A percentile compares a stretch with the other conserved stretches of the same genome.
Evolutionary conservation across 2,113 vertebrate species (phyloP).

Genomic region (Macaca mulatta): DNA sequence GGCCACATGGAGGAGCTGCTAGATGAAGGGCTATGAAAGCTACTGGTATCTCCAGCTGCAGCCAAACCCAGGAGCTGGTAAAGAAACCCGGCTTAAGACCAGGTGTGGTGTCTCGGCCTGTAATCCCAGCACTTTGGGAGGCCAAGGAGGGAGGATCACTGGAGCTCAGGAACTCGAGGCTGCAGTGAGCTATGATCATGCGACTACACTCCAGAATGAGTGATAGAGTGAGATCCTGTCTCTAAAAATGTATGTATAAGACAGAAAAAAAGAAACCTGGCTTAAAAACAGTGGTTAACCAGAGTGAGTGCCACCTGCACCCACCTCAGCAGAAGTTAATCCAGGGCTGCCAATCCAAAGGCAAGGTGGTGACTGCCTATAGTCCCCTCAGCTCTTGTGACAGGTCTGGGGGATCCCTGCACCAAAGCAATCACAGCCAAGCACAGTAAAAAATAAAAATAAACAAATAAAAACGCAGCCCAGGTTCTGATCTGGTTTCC

Average conservation of each 20-base stretch:
- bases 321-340: conserved; percentile 93
- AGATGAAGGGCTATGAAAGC: conserved; percentile 90
- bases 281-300: conserved; percentile 80
- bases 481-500: conserved; percentile 94
- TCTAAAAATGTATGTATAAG: no score
- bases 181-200: no score
- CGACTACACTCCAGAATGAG: no score
- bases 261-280: conserved; percentile 62
- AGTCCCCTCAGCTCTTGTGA: conserved; percentile 94
- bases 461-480: conserved; percentile 76
- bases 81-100: conserved; percentile 90
- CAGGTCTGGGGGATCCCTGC: conserved; percentile 89
- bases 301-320: conserved; percentile 94
- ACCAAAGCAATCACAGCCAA: conserved; percentile 88
- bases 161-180: no score
- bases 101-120: no score
- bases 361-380: conserved; percentile 91
- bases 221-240: no score
- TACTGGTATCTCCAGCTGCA: conserved; percentile 93
- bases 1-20: conserved; percentile 92
- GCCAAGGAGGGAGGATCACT: no score
- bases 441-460: conserved; percentile 83
- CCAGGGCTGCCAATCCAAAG: conserved; percentile 89
- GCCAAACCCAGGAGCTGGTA: conserved; percentile 88
- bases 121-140: no score